Conservation (phyloP, 2,888 invertebrate species). For the Myathropa florea region DNA sequence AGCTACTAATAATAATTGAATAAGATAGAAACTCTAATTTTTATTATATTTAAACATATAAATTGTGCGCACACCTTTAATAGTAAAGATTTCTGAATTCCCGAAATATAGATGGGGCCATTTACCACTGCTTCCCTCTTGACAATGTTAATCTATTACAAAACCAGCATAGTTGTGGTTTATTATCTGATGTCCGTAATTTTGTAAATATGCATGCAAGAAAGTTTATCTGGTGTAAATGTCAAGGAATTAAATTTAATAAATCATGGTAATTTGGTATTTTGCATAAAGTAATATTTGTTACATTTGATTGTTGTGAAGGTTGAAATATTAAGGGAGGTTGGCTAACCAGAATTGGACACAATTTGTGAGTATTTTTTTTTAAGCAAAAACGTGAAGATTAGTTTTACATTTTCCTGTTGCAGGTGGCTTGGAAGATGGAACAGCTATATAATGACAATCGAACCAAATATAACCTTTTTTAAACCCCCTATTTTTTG, state of each 20-base stretch:
- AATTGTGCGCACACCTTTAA: too few species aligned
- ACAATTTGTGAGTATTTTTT: not conserved
- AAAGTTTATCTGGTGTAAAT: not conserved
- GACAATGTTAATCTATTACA: not conserved
- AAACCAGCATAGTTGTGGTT: not conserved
- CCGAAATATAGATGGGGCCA: not conserved
- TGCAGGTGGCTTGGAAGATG: constrained; percentile 2
- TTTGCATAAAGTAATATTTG: not conserved
- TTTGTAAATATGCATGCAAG: not conserved
- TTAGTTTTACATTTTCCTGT: not conserved
- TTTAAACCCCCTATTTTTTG: not conserved
- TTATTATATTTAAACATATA: too few species aligned
- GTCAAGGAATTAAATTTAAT: not conserved
- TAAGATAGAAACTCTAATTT: too few species aligned
- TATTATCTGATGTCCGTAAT: not conserved
- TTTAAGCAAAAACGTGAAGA: not conserved
- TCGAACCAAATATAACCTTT: not conserved
- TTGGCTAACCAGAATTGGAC: not conserved
- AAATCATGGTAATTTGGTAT: not conserved
- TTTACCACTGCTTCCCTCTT: too few species aligned
- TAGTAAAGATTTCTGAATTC: not conserved
- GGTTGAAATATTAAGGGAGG: not conserved
- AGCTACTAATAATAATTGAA: too few species aligned
- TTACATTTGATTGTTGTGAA: too few species aligned
- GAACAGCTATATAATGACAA: not conserved